Evolutionary conservation across 2,797 vertebrate genomes (phyloP), one percentile per base, ranked within the genome.

Genomic region (Spinus olivaceus): DNA sequence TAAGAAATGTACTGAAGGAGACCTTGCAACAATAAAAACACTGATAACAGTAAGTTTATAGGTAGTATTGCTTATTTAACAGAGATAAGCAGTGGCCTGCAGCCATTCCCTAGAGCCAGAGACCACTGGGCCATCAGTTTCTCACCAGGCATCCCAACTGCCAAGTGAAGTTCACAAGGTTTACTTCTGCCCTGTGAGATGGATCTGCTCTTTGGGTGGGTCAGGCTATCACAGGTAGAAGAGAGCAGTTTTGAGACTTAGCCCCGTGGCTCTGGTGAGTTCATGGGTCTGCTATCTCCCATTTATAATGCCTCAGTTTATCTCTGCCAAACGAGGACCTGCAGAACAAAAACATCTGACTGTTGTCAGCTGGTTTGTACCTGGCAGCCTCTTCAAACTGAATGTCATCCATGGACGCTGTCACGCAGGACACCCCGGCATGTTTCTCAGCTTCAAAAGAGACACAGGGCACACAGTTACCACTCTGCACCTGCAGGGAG

Each of bases 321-420:
- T 35, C 70, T 78, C 72, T 93, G 37, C 71, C 89, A 91, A 85
- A 47, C 30, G 74, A 37, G 70, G 61, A 64, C 2, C 32, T 50
- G 35, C 37, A 33, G 37, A 83, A 41, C 5, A 25, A 30, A 69
- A 83, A 64, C 23, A 22, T 13, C 61, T 28, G 27, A 54, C 32
- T 50, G 24, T 6, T 46, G 61, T 83, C 81, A 77, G 46, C 14
- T 27, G 53, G 27, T 56, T 24, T 30, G 50, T 97, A 98, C 98
- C 97, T 98, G 42, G 97, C 98, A 60, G 97, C 97, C 81, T 98
- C 97, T 79, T 98, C 97, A 97, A 98, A 98, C 54, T 97, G 98
- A 50, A 98, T 97, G 92, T 98, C 98, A 86, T 98, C 98, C 97
- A 98, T 94, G 27, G 98, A 98, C 8, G 93, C 98, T 9, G 98